Conservation (phyloP, 1,140 invertebrate species). For the Zaprionus vittiger region DNA sequence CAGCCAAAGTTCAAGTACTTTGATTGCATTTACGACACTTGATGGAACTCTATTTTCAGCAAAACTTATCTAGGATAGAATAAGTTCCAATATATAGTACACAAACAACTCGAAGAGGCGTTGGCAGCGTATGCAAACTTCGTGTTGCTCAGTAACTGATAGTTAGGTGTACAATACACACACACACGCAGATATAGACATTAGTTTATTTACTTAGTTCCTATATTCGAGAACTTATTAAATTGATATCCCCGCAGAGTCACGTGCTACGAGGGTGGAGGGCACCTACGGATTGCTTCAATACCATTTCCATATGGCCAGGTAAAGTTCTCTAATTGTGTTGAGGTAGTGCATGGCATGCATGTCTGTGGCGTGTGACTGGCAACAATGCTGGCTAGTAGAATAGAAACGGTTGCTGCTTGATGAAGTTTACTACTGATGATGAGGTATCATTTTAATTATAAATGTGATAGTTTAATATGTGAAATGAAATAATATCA, state of each 20-base stretch:
- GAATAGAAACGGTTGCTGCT: slow-evolving; percentile 8
- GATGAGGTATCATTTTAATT: not conserved
- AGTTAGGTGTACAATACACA: not conserved
- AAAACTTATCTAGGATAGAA: not conserved
- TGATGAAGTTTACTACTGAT: not conserved
- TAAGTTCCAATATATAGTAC: not conserved
- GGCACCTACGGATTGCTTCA: slow-evolving; percentile 7
- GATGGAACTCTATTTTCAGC: slow-evolving; percentile 40
- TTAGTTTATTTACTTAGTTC: slow-evolving; percentile 23
- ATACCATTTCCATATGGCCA: slow-evolving; percentile 30
- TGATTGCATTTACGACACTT: slow-evolving; percentile 73
- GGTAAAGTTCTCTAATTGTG: slow-evolving; percentile 31
- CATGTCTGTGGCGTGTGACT: slow-evolving; percentile 1
- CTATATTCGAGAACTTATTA: slow-evolving; percentile 65
- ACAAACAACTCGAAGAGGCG: not conserved
- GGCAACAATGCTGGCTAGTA: not conserved
- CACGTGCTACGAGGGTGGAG: slow-evolving; percentile 20
- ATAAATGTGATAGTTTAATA: no score
- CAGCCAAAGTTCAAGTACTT: slow-evolving; percentile 72
- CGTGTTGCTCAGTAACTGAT: slow-evolving; percentile 33
- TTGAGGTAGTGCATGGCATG: slow-evolving; percentile 46
- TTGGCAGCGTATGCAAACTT: slow-evolving; percentile 65
- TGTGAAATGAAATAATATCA: no score
- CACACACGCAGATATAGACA: not conserved
- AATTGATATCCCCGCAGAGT: slow-evolving; percentile 46